Percentiles rank a stretch among this genome's conserved stretches.
phyloP scores from a whole-genome alignment of 2,113 vertebrate species.

The Tylochromis polylepis region DNA sequence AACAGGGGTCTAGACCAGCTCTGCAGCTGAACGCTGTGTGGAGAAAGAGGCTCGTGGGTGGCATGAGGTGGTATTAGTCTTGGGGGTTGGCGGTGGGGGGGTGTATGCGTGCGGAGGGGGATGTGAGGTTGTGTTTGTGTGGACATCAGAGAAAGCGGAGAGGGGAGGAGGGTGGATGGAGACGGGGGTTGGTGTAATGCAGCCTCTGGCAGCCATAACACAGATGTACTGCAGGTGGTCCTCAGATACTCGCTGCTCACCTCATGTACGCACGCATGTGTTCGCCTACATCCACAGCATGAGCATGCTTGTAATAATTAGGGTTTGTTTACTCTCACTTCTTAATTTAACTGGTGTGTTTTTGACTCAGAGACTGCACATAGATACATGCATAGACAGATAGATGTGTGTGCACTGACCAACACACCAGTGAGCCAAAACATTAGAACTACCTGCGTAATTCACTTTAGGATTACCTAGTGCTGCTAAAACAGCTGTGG shows the following conservation, averaged over 20 bases:
- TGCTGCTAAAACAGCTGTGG: not conserved
- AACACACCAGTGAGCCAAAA: not conserved
- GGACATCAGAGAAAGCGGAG: not conserved
- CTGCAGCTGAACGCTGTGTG: conserved; percentile 40
- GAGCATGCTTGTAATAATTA: not conserved
- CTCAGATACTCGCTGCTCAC: not conserved
- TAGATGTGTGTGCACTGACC: not conserved
- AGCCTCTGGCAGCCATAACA: conserved; percentile 14
- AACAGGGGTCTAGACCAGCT: conserved; percentile 56
- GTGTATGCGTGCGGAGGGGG: not conserved
- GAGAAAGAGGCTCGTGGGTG: conserved; percentile 15
- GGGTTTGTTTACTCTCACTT: not conserved
- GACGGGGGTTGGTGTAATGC: conserved; percentile 7
- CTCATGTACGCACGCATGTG: not conserved
- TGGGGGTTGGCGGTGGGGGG: not conserved
- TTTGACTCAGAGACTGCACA: not conserved
- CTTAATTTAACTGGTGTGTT: not conserved
- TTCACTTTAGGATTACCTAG: not conserved
- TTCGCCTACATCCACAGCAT: not conserved
- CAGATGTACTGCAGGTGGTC: conserved; percentile 20
- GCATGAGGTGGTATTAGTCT: conserved; percentile 33
- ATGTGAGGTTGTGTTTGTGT: conserved; percentile 6
- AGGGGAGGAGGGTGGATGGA: not conserved
- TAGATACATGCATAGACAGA: not conserved
- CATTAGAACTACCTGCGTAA: not conserved